These are phyloP conservation scores for Arion vulgaris DNA, from an alignment of 1,140 invertebrate genomes.

Conservation along the genomic window DNA sequence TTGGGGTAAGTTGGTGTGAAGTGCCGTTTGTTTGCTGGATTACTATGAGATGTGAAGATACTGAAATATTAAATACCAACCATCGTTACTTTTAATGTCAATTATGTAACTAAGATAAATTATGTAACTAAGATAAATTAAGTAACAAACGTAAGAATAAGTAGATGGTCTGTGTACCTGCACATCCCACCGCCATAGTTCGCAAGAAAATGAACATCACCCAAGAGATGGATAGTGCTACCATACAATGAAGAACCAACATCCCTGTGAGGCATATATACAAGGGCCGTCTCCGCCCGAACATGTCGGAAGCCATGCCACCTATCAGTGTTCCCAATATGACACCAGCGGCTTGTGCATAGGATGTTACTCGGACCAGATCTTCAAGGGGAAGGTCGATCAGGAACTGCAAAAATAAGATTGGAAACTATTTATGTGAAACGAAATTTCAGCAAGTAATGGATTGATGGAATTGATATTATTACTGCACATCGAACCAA, in stretches of 20 bases:
- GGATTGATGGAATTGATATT: too few relatives aligned
- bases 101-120: too few relatives aligned
- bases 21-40: too few relatives aligned
- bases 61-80: too few relatives aligned
- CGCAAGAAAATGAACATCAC: slow-evolving; percentile 45
- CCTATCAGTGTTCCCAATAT: slow-evolving; percentile 53
- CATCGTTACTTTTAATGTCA: too few relatives aligned
- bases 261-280: slow-evolving; percentile 50
- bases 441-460: too few relatives aligned
- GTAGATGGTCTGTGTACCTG: slow-evolving; percentile 53
- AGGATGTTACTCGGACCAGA: slow-evolving; percentile 40
- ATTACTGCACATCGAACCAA: too few relatives aligned
- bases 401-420: slow-evolving; percentile 5
- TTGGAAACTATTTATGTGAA: too few relatives aligned
- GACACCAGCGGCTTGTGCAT: slow-evolving; percentile 47
- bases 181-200: slow-evolving; percentile 46
- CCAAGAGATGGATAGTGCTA: slow-evolving; percentile 49
- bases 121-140: too few relatives aligned
- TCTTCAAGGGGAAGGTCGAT: background rate
- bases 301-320: slow-evolving; percentile 54
- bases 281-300: slow-evolving; percentile 51
- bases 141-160: too few relatives aligned
- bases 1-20: too few relatives aligned
- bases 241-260: slow-evolving; percentile 48
- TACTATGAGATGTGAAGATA: too few relatives aligned